Evolutionary conservation across 53 echinoderm and acorn worm genomes (phyloP).

Genomic region (Holothuria leucospilota): DNA sequence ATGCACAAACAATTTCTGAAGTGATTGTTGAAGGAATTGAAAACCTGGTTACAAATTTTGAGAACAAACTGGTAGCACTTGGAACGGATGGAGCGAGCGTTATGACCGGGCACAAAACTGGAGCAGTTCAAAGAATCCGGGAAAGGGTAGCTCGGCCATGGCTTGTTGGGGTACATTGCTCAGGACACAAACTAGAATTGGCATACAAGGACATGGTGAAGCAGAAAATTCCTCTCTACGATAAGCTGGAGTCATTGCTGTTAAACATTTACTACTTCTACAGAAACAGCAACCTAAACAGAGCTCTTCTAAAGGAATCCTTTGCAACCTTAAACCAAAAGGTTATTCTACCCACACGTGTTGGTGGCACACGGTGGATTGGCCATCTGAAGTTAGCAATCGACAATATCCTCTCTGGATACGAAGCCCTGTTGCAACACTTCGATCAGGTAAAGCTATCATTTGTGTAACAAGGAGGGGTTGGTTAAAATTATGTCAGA

Average conservation of each 20-base stretch:
- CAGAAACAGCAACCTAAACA: background rate
- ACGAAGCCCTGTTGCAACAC: too few relatives aligned
- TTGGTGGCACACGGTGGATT: background rate
- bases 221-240: background rate
- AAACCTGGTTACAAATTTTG: background rate
- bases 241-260: background rate
- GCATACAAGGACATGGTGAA: background rate
- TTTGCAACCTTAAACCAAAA: background rate
- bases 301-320: background rate
- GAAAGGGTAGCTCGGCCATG: slow-evolving; percentile 7
- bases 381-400: background rate
- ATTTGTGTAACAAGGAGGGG: too few relatives aligned
- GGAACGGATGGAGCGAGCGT: too few relatives aligned
- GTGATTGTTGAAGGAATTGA: background rate
- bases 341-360: background rate
- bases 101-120: too few relatives aligned
- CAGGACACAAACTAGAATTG: background rate
- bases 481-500: too few relatives aligned
- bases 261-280: background rate
- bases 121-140: background rate
- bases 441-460: too few relatives aligned
- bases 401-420: too few relatives aligned
- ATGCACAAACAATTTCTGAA: background rate
- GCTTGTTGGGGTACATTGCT: background rate
- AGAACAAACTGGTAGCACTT: background rate